These are phyloP conservation scores for Pseudococcus jackbeardsleyi DNA, from an alignment of 2,888 invertebrate genomes.

Conservation along the genomic window DNA sequence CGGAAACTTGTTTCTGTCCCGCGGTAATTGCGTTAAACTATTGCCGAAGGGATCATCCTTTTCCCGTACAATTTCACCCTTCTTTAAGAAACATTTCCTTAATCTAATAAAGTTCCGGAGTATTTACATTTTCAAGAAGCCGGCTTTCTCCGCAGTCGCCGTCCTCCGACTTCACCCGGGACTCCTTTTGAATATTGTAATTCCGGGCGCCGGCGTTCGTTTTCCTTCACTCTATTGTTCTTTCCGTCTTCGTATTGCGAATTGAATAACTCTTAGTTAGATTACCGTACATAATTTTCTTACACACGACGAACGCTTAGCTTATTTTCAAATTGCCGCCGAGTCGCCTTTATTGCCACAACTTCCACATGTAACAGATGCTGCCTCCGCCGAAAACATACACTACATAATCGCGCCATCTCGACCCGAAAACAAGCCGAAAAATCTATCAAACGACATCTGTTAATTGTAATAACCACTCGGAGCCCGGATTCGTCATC, in stretches of 20 bases:
- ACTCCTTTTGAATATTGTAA: slow-evolving; percentile 43
- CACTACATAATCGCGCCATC: background rate
- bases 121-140: slow-evolving; percentile 61
- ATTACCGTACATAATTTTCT: slow-evolving; percentile 35
- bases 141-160: background rate
- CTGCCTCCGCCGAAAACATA: background rate
- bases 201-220: slow-evolving; percentile 41
- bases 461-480: slow-evolving; percentile 34
- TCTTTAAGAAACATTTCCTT: slow-evolving; percentile 63
- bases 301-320: background rate
- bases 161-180: background rate
- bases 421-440: background rate
- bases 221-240: slow-evolving; percentile 55
- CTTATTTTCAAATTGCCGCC: slow-evolving; percentile 51
- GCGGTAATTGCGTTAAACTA: slow-evolving; percentile 63
- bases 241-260: slow-evolving; percentile 42
- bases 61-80: slow-evolving; percentile 62
- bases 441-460: slow-evolving; percentile 47
- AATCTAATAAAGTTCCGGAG: slow-evolving; percentile 63
- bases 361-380: slow-evolving; percentile 54
- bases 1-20: slow-evolving; percentile 49
- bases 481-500: background rate
- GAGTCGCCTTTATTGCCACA: slow-evolving; percentile 42
- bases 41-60: slow-evolving; percentile 59
- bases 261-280: slow-evolving; percentile 48